Evolutionary conservation across 2,888 invertebrate species (phyloP), one percentile per base, ranked within the genome.

Genomic region (Drosophila prostipennis): DNA sequence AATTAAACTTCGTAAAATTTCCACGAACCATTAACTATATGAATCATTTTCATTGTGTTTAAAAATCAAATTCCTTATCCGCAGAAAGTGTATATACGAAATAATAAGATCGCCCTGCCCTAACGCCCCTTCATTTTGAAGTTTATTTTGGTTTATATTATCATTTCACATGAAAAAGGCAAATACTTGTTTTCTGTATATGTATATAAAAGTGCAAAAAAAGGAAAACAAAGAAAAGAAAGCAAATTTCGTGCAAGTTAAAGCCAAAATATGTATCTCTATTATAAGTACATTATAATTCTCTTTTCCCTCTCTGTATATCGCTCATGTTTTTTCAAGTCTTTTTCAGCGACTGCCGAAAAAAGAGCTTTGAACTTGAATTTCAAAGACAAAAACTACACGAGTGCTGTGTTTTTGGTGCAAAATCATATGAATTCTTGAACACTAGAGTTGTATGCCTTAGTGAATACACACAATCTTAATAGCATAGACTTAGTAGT

Each of bases 361-460:
- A 53, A 58, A 55, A 43, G 26, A 43, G 16, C 55, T 46, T 32
- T 60, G 60, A 60, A 60, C 60, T 60, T 60, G 56, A 60, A 56
- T 55, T 45, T 59, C 23, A 14, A 39, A 39, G 42, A 37, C 45
- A 14, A 68, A 68, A 36, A 53, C 48, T 43, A n/a, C 13, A 34
- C 55, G 46, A 34, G 40, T 34, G 34, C 14, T 10, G 13, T 40
- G 23, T 14, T 45, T 45, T 4, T 45, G n/a, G n/a, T 26, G 13
- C 7, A 7, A 6, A 6, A n/a, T 7, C 26, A 23, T 11, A 45
- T 23, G 42, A 43, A 43, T 23, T 40, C 40, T 11, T 16, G 16
- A 6, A 1, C 8, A 19, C 19, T 8, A 11, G 42, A 42, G 16
- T 11, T 11, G 7, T 11, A 11, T 11, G 11, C 11, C 19, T 19